Percentiles rank a stretch among this genome's conserved stretches.
Conservation (phyloP, 2,113 vertebrate genomes). For the Rhadina sibilatrix region DNA sequence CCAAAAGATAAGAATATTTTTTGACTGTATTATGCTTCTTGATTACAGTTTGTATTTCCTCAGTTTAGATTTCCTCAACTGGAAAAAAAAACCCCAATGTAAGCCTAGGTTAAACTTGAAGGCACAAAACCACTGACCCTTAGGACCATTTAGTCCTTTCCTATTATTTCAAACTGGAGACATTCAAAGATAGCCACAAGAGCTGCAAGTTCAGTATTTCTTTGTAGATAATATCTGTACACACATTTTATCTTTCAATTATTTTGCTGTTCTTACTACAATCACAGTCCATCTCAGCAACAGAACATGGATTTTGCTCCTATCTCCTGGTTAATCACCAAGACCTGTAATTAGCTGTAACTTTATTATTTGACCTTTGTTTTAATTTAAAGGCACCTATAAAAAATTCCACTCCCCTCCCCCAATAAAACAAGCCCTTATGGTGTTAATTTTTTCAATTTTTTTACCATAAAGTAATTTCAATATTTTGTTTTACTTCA, state of each 20-base stretch:
- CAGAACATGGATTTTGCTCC: neutral
- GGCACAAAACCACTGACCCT: neutral
- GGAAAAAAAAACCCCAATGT: neutral
- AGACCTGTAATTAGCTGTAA: neutral
- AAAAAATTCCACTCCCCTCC: neutral
- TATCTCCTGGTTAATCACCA: neutral
- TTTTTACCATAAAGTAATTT: neutral
- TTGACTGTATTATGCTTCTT: neutral
- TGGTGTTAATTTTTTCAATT: neutral
- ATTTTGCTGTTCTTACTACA: neutral
- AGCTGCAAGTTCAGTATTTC: neutral
- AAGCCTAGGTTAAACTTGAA: neutral
- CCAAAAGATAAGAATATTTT: neutral
- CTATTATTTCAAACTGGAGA: neutral
- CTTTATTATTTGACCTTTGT: neutral
- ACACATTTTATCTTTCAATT: neutral
- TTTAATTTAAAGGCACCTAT: neutral
- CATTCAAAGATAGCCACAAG: neutral
- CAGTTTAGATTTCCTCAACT: neutral
- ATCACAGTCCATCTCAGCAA: neutral
- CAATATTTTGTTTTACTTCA: neutral
- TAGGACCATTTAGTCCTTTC: neutral
- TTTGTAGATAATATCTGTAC: neutral
- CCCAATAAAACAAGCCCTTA: rapidly evolving
- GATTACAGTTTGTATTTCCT: neutral